Percentiles rank a stretch among this genome's conserved stretches.
Conservation (phyloP, 64 coral and sea anemone genomes). For the Actinia equina region DNA sequence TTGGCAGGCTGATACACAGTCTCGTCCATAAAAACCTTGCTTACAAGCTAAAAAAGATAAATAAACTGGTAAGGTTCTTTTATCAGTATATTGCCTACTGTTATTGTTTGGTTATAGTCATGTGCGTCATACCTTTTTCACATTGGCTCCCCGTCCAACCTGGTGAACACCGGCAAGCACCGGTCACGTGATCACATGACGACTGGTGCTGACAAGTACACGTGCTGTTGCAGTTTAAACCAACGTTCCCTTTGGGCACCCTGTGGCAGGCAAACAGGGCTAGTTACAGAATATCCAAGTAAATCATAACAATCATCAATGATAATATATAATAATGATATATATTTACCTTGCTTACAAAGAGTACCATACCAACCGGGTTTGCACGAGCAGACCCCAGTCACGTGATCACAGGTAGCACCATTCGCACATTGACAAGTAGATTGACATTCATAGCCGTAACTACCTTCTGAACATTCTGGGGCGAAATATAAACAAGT, state of each 20-base stretch:
- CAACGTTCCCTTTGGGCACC: conserved; percentile 19
- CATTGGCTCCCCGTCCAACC: conserved; percentile 42
- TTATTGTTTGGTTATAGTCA: background rate
- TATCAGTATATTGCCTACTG: background rate
- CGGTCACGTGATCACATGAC: conserved; percentile 41
- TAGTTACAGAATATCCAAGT: background rate
- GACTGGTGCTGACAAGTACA: conserved; percentile 44
- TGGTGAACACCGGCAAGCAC: conserved; percentile 31
- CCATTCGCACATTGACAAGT: conserved; percentile 61
- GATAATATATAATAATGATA: background rate
- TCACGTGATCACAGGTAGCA: conserved; percentile 78
- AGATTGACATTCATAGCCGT: conserved; percentile 56
- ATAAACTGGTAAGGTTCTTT: background rate
- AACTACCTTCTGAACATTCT: conserved; percentile 65
- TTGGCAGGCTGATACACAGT: background rate
- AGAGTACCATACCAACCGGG: conserved; percentile 61
- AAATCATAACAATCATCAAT: too few species aligned
- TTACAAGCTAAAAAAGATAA: background rate
- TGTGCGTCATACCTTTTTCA: conserved; percentile 26
- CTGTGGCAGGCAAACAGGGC: background rate
- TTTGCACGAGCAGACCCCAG: conserved; percentile 57
- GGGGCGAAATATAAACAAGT: background rate
- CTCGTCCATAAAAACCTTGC: background rate
- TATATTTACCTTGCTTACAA: conserved; percentile 61
- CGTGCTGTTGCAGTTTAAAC: conserved; percentile 6